Percentiles rank a stretch among this genome's conserved stretches.
Evolutionary conservation across 1,140 invertebrate genomes (phyloP).

Genomic region (Dendrolimus kikuchii): DNA sequence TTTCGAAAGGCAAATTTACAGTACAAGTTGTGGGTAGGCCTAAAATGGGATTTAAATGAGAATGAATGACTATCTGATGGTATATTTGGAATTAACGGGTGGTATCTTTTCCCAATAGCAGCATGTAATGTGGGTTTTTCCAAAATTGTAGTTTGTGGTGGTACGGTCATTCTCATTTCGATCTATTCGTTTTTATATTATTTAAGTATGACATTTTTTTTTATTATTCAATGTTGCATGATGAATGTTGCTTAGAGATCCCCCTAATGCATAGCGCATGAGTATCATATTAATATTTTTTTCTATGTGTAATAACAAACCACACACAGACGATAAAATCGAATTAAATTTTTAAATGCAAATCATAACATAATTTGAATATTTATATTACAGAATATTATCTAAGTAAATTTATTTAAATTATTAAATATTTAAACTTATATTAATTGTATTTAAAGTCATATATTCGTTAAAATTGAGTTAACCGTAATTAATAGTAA

Average conservation of each 20-base stretch:
- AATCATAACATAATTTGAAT: slow-evolving; percentile 5
- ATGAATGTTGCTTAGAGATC: slow-evolving; percentile 54
- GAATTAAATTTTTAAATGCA: slow-evolving; percentile 7
- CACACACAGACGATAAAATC: too few relatives aligned
- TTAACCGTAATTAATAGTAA: too few relatives aligned
- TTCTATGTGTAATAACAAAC: too few relatives aligned
- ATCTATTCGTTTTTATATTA: slow-evolving; percentile 38
- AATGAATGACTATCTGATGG: slow-evolving; percentile 36
- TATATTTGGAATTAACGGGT: background rate
- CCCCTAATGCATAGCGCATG: slow-evolving; percentile 57
- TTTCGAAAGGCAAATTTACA: background rate
- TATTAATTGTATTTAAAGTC: too few relatives aligned
- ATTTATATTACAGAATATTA: background rate
- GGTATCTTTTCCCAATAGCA: slow-evolving; percentile 9
- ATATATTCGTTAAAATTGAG: too few relatives aligned
- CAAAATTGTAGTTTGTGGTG: slow-evolving; percentile 16
- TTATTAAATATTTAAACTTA: too few relatives aligned
- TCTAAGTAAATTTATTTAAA: too few relatives aligned
- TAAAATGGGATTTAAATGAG: slow-evolving; percentile 60
- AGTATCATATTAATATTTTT: slow-evolving; percentile 18
- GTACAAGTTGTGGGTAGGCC: slow-evolving; percentile 39
- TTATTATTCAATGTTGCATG: slow-evolving; percentile 55
- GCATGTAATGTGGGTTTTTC: slow-evolving; percentile 16
- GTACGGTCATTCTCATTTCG: slow-evolving; percentile 63
- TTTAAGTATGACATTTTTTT: slow-evolving; percentile 31